Evolutionary conservation across 1,140 invertebrate species (phyloP), one percentile per base, ranked within the genome.

Genomic region (Papilio dardanus): DNA sequence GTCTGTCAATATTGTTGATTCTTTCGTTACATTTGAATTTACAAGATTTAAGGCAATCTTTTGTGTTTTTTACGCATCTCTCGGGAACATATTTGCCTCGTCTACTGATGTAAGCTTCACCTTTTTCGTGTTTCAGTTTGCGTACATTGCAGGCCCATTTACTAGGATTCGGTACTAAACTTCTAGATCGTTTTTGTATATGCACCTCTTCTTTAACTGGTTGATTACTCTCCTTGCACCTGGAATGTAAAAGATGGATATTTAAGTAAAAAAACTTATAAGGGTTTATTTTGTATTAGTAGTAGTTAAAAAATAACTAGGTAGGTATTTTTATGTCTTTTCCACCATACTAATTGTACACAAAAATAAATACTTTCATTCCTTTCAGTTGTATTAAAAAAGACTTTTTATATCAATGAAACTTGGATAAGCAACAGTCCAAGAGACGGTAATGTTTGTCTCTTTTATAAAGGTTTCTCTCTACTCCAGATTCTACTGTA

Each of bases 61-160:
- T 93, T 6, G 87, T 92, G 42, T 83, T 93, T 33, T 77, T 79
- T 1, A 93, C 82, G 50, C 77, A 71, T 76, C 86, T 80, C 65
- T 92, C 90, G 0, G 90, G 90, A 6, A 93, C 89, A 78, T 80
- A 91, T 75, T 93, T 93, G 1, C 90, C 92, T 77, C 90, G 79
- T 65, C 90, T 79, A 19, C 81, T 93, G 24, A 93, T 85, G 46
- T 93, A 93, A 5, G 92, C 90, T 78, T 93, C 90, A 0, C 92
- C 92, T 66, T 87, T 80, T 54, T 93, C 90, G 74, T 92, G 90
- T 77, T 92, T 92, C 6, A 85, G 12, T 81, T 93, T 93, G 0
- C 92, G 79, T 2, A 93, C 77, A 76, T 93, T 92, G 54, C 89
- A 89, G 0, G 89, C 89, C 90, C 92, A 93, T 50, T 82, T 79